Evolutionary conservation across 2,888 invertebrate species (phyloP).

Genomic region (Cheilosia grossa): DNA sequence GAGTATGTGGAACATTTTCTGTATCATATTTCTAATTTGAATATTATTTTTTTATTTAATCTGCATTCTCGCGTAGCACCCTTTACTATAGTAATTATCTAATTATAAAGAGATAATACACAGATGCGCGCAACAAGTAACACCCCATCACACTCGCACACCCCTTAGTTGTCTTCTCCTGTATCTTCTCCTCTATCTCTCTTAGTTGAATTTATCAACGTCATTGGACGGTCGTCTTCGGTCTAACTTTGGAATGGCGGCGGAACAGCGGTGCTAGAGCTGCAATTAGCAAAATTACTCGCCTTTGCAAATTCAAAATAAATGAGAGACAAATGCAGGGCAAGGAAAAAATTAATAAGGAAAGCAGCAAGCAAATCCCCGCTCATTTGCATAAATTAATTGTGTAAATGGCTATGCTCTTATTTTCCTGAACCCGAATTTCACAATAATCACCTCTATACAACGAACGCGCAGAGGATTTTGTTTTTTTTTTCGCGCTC

Average conservation of each 20-base stretch:
- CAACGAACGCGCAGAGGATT: neutral
- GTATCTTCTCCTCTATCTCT: neutral
- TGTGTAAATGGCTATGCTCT: constrained; percentile 72
- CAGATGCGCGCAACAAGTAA: constrained; percentile 67
- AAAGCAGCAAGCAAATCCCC: constrained; percentile 45
- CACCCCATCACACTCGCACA: neutral
- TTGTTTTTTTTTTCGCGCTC: constrained; percentile 4
- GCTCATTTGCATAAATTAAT: constrained; percentile 74
- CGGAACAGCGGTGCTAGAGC: neutral
- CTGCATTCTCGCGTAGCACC: constrained; percentile 8
- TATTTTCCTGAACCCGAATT: constrained; percentile 63
- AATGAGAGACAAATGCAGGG: constrained; percentile 69
- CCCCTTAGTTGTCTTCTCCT: neutral
- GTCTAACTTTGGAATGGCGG: neutral
- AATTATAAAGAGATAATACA: constrained; percentile 56
- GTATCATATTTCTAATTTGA: neutral
- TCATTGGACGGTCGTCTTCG: constrained; percentile 12
- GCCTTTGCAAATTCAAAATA: constrained; percentile 66
- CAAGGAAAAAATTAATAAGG: constrained; percentile 49
- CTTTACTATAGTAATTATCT: constrained; percentile 44
- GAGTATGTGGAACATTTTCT: constrained; percentile 48
- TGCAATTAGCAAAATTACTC: constrained; percentile 72
- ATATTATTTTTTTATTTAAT: neutral
- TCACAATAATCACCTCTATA: constrained; percentile 67
- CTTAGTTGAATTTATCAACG: constrained; percentile 25